Evolutionary conservation across 2,113 vertebrate genomes (phyloP), one percentile per base, ranked within the genome.

Genomic region (Platichthys flesus): DNA sequence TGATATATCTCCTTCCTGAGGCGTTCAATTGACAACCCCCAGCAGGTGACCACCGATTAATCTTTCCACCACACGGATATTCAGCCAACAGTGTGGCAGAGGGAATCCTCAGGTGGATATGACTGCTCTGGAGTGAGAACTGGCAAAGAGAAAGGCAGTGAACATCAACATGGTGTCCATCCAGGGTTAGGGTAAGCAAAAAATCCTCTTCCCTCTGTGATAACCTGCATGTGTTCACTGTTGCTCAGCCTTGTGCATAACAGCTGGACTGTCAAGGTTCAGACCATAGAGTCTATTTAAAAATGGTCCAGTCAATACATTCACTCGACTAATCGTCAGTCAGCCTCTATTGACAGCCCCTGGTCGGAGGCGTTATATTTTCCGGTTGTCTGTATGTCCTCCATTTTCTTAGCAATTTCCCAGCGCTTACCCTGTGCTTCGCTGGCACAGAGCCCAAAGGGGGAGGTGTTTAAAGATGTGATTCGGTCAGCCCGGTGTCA

Each of bases 11-110:
- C 85, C 71, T 82, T 87, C 86, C 87, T 56, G 80, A 84, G 87
- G 87, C 47, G 67, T 78, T 85, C 77, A 82, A 88, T 90, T 90
- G 91, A 91, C 91, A 88, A 77, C 71, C 61, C 90, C 52, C 92
- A 91, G 91, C 89, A 67, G 89, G 93, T 80, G 81, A 89, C 83
- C 70, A 20, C 52, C 59, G 70, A 91, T 90, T 92, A 90, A 92
- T 93, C 85, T 89, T 76, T 76, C 75, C 57, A 42, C 60, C 83
- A 54, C 67, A 67, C 81, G 85, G 86, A 81, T 76, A 88, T 86
- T 80, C 73, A 71, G 56, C 71, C 72, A 67, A 49, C 74, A 72
- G 66, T 61, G 66, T 61, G 37, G 77, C 35, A 63, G 64, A 73
- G 71, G 67, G 24, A 76, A 59, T 74, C 69, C 49, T 83, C 26